Evolutionary conservation across 2,113 vertebrate species (phyloP).

Genomic region (Ivindomyrus marchei): DNA sequence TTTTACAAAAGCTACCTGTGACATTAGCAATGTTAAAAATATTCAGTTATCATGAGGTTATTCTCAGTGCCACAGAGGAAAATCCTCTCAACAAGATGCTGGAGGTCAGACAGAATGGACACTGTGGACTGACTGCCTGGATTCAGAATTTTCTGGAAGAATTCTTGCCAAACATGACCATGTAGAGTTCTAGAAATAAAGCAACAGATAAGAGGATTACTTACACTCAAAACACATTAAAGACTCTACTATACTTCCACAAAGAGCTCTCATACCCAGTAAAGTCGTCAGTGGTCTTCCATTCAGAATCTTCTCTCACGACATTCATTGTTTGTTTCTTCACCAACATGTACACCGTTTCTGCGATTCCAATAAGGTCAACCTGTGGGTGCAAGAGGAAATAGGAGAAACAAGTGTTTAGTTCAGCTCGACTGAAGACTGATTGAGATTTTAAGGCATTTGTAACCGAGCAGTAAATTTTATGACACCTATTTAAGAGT

Average conservation of each 20-base stretch:
- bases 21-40: neutral
- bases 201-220: neutral
- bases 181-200: neutral
- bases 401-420: neutral
- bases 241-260: neutral
- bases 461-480: neutral
- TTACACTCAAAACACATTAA: neutral
- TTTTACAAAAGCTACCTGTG: neutral
- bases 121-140: constrained; percentile 50
- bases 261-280: neutral
- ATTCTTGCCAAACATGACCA: constrained; percentile 55
- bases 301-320: constrained; percentile 51
- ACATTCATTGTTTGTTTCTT: constrained; percentile 58
- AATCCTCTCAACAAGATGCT: constrained; percentile 50
- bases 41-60: neutral
- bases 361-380: constrained; percentile 74
- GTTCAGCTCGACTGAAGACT: neutral
- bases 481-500: neutral
- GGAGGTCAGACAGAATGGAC: constrained; percentile 57
- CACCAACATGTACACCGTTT: constrained; percentile 63
- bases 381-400: constrained; percentile 48
- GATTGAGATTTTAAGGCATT: neutral
- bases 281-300: constrained; percentile 47
- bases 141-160: constrained; percentile 67
- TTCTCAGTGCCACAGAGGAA: neutral